Evolutionary conservation across 2,113 vertebrate genomes (phyloP), one percentile per base, ranked within the genome.

Genomic region (Varanus salvator): DNA sequence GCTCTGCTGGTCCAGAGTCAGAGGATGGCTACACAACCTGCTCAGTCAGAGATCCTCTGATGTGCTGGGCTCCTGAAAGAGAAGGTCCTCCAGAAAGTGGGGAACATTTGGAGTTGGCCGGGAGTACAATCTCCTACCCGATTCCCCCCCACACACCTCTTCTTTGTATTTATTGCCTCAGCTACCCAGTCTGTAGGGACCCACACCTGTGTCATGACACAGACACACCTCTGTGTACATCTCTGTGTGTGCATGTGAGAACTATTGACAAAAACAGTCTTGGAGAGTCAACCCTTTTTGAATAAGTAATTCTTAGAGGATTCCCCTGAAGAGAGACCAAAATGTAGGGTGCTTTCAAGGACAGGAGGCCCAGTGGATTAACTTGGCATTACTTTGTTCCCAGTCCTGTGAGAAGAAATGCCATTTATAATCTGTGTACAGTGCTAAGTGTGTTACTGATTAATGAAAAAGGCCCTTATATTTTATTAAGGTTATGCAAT

Each of bases 401-500:
- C 81, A 95, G 94, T 90, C 86, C 86, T 72, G 80, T 2, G 85
- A 74, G 82, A 95, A 77, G 84, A 93, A 95, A 94, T 89, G 19
- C 80, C 92, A 96, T 95, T 93, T 95, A 89, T 88, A 94, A 96
- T 94, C 83, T 94, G 89, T 72, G 9, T 66, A 87, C 92, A 91
- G 87, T 91, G 78, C 91, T 90, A 94, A 75, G 21, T 93, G 87
- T 52, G 0, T 93, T 95, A 95, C 93, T 88, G 94, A 96, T 95
- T 94, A 95, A 96, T 95, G 90, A 96, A 96, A 94, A 74, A 75
- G 75, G 88, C 80, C 44, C 87, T 95, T 94, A 83, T 86, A 90
- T 92, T 96, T 96, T 95, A 95, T 96, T 94, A 93, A 96, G 91
- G 84, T 92, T 94, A 92, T 94, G 83, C 60, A 97, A 95, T 85